Base-by-base conservation (phyloP, 2,888 invertebrate species). In the Metellina segmentata region DNA sequence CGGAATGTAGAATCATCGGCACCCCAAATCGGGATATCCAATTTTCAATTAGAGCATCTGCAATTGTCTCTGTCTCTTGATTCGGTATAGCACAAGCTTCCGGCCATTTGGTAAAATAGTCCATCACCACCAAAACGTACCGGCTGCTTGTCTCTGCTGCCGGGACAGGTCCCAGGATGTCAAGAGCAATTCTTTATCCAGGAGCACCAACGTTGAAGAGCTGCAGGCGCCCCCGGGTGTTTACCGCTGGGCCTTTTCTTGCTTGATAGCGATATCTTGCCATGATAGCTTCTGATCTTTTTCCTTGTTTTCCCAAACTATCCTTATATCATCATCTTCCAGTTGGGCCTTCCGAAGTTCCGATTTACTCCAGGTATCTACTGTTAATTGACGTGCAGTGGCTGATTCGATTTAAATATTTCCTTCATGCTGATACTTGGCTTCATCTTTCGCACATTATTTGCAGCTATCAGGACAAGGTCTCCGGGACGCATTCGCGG, bases 51-150 rank as follows among this genome's bases (percentile, higher is more conserved):
- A 77, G 13, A 16, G 16, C 5, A 5, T 77, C 49, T 6, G 75
- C 51, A 5, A 51, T 9, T 7, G 49, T 77, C 0, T 51, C 53
- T 53, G 75, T 11, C n/a, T 70, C 70, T 19, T 70, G 82, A 13
- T 70, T 70, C 19, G 69, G 19, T 19, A 82, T 34, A 6, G 7
- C 19, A 71, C n/a, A 49, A 53, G 71, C n/a, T 70, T 82, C 34
- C 16, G 70, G 82, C 11, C 82, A 82, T 13, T 82, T 82, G 81
- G 16, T 81, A 48, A 81, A 81, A 6, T 81, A 52, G 19, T 81
- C 61, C 1, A 53, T 53, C n/a, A n/a, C n/a, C n/a, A n/a, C n/a
- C n/a, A n/a, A n/a, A n/a, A n/a, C n/a, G n/a, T n/a, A n/a, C n/a
- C n/a, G 11, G 11, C 16, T 49, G 1, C 75, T 48, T 5, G 8